Conservation (phyloP, 2,888 invertebrate species). For the Agonum fuliginosum region DNA sequence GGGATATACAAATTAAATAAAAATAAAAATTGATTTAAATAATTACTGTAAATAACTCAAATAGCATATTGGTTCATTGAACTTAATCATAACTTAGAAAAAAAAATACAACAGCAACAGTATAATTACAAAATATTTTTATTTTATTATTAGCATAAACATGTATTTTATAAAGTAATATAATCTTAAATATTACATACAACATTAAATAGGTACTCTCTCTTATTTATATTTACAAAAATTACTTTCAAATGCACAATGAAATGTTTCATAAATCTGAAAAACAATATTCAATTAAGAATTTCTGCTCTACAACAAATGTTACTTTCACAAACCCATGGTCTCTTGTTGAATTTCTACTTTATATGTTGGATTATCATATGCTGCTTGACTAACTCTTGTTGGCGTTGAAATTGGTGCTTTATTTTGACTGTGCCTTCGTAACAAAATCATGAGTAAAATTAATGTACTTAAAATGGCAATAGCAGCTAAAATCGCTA, state of each 20-base stretch:
- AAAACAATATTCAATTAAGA: constrained; percentile 51
- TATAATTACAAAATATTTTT: constrained; percentile 53
- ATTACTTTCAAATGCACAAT: constrained; percentile 56
- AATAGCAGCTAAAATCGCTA: constrained; percentile 90
- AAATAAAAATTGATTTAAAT: too few relatives aligned
- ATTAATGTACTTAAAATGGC: constrained; percentile 89
- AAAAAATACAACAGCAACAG: constrained; percentile 2
- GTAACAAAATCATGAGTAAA: constrained; percentile 85
- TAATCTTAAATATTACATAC: constrained; percentile 59
- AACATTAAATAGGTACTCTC: constrained; percentile 60
- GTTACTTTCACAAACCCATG: constrained; percentile 77
- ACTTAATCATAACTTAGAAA: too few relatives aligned
- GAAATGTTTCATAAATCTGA: constrained; percentile 55
- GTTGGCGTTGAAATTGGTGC: constrained; percentile 84
- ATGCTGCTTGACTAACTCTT: constrained; percentile 89
- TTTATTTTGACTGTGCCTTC: constrained; percentile 81
- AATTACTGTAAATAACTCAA: too few relatives aligned
- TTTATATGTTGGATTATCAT: constrained; percentile 96
- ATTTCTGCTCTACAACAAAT: constrained; percentile 10
- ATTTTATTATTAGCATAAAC: constrained; percentile 52
- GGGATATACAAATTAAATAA: too few relatives aligned
- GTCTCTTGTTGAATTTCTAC: constrained; percentile 94
- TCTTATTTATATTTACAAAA: constrained; percentile 59
- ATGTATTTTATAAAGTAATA: constrained; percentile 55
- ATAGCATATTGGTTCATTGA: too few relatives aligned